These are phyloP conservation scores for Gibbula magus DNA, from an alignment of 2,888 invertebrate species.

Conservation along the genomic window DNA sequence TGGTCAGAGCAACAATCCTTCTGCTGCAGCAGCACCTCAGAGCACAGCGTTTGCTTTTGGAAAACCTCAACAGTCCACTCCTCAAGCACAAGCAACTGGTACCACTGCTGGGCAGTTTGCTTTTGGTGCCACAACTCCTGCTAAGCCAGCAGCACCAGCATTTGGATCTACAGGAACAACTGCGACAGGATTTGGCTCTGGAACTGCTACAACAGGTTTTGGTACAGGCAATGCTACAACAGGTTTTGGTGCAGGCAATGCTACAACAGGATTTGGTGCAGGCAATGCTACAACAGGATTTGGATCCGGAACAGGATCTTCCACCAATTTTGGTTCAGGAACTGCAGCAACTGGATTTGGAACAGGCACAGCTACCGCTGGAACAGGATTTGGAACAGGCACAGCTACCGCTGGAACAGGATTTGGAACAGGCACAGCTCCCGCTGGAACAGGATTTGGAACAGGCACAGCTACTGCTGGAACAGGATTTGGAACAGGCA, in stretches of 20 bases:
- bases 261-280: background rate
- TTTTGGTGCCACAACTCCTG: conserved; percentile 22
- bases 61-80: background rate
- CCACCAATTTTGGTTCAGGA: background rate
- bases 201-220: conserved; percentile 11
- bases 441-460: background rate
- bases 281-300: background rate
- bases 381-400: background rate
- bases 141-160: conserved; percentile 1
- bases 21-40: too few species aligned
- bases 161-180: background rate
- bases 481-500: conserved; percentile 26
- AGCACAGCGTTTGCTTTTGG: too few species aligned
- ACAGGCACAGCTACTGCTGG: background rate
- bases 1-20: background rate
- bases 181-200: background rate
- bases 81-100: background rate
- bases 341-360: background rate
- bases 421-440: background rate
- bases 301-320: background rate
- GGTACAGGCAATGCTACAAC: background rate
- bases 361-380: background rate
- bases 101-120: conserved; percentile 19
- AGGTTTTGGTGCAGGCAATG: background rate
- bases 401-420: background rate